Conservation (phyloP, 2,113 vertebrate species). For the Pomatostomus ruficeps region DNA sequence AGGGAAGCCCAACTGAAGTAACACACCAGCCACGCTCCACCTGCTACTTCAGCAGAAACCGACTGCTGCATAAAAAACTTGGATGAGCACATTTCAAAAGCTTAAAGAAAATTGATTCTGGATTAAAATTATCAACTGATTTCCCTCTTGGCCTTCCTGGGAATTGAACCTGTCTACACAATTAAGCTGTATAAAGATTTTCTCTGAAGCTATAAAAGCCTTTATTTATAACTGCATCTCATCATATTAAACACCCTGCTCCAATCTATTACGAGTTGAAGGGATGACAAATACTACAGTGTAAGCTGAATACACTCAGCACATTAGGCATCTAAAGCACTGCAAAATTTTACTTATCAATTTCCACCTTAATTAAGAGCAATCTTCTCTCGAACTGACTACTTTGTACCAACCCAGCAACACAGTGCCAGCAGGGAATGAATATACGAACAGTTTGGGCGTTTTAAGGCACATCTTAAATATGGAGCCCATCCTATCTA, state of each 20-base stretch:
- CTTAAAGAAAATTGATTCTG: constrained; percentile 35
- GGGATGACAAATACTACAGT: background rate
- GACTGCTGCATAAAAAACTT: background rate
- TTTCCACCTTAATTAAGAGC: constrained; percentile 4
- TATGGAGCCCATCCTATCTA: background rate
- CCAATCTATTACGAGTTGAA: background rate
- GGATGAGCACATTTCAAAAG: background rate
- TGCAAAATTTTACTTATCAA: background rate
- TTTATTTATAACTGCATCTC: constrained; percentile 12
- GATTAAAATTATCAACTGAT: constrained; percentile 33
- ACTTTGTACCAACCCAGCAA: accelerated
- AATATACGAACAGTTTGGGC: background rate
- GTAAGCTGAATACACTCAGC: background rate
- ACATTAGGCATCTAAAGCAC: background rate
- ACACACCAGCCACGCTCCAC: background rate
- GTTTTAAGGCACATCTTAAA: background rate
- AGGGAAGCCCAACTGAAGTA: background rate
- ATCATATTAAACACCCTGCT: background rate
- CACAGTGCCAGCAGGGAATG: background rate
- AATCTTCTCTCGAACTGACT: background rate
- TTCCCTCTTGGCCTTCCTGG: constrained; percentile 29
- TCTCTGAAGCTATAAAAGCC: background rate
- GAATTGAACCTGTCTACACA: constrained; percentile 30
- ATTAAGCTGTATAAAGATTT: constrained; percentile 49
- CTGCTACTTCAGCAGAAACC: background rate